Evolutionary conservation across 1,140 invertebrate species (phyloP).

Genomic region (Stenopsyche tienmushanensis): DNA sequence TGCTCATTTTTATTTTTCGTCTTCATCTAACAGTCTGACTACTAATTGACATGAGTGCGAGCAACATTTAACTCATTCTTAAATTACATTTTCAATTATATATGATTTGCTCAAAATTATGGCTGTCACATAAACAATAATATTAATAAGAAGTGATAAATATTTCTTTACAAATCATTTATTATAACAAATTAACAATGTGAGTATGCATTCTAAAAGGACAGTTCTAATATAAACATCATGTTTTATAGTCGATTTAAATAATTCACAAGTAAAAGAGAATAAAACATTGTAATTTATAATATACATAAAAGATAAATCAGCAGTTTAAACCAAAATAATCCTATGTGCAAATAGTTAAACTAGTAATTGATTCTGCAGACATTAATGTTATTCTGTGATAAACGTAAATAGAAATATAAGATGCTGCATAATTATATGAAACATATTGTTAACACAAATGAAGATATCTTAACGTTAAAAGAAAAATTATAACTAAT

Average conservation of each 20-base stretch:
- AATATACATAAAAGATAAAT: background rate
- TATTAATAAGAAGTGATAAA: background rate
- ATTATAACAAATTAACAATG: background rate
- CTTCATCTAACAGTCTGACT: constrained; percentile 41
- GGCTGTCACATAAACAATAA: constrained; percentile 30
- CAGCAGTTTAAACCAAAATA: background rate
- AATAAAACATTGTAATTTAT: background rate
- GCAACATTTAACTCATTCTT: constrained; percentile 39
- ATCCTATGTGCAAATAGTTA: constrained; percentile 8
- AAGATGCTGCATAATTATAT: too few species aligned
- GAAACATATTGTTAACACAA: too few species aligned
- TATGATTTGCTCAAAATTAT: constrained; percentile 36
- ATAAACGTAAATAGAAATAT: too few species aligned
- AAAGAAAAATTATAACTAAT: too few species aligned
- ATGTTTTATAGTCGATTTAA: background rate
- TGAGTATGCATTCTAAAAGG: constrained; percentile 4
- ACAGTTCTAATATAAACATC: too few species aligned
- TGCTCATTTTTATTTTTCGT: constrained; percentile 32
- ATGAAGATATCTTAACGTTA: too few species aligned
- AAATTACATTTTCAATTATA: constrained; percentile 24
- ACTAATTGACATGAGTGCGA: constrained; percentile 43
- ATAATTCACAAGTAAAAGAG: background rate
- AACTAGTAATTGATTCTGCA: constrained; percentile 14
- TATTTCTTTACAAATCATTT: background rate
- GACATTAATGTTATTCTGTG: too few species aligned